These are phyloP conservation scores for Thalassoma bifasciatum DNA, from an alignment of 2,113 vertebrate genomes.

Conservation along the genomic window DNA sequence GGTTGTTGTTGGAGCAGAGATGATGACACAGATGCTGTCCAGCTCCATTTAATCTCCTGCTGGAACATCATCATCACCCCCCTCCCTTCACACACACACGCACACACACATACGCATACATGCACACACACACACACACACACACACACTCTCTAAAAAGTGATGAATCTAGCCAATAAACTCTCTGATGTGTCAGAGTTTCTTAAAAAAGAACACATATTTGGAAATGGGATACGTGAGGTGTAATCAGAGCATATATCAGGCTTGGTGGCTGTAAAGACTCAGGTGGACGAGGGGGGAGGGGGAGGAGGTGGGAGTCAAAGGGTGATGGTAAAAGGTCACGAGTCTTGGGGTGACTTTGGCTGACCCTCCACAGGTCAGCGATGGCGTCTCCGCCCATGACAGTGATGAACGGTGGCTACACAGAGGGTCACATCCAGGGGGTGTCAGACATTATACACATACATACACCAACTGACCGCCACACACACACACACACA, in stretches of 20 bases:
- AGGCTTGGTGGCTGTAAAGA: conserved; percentile 38
- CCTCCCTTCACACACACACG: neutral
- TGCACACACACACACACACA: too few species aligned
- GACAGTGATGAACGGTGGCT: conserved; percentile 81
- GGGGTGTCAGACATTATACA: conserved; percentile 49
- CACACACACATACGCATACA: neutral
- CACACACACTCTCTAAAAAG: conserved; percentile 2
- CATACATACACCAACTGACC: conserved; percentile 49
- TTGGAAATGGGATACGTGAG: conserved; percentile 37
- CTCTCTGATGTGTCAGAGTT: too few species aligned
- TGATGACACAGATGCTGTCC: conserved; percentile 68
- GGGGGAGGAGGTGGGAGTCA: conserved; percentile 32
- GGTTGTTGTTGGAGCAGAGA: conserved; percentile 43
- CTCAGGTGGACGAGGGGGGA: conserved; percentile 14
- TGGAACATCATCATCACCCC: conserved; percentile 42
- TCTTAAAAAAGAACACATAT: neutral
- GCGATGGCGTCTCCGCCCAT: conserved; percentile 66
- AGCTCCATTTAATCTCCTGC: conserved; percentile 57
- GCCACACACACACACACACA: neutral
- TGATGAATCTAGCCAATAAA: neutral
- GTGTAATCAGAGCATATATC: conserved; percentile 54
- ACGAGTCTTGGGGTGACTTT: conserved; percentile 77
- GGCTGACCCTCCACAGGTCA: conserved; percentile 75
- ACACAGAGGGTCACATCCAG: conserved; percentile 51
- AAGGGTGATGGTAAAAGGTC: conserved; percentile 65